These are phyloP conservation scores for Morus bassanus DNA, from an alignment of 2,797 vertebrate species.

Conservation along the genomic window DNA sequence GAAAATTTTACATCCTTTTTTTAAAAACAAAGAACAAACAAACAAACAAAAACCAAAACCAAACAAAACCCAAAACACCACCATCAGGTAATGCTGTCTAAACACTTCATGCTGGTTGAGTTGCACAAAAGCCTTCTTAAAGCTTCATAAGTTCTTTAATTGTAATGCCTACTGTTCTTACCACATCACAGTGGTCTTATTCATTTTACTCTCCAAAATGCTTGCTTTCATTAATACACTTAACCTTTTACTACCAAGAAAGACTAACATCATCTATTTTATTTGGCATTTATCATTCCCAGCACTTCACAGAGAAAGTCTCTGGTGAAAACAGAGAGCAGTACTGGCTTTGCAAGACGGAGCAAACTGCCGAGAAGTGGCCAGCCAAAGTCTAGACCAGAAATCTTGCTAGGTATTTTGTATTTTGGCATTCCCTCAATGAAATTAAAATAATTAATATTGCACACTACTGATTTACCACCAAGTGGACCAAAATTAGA, in stretches of 20 bases:
- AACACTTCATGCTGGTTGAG: not conserved
- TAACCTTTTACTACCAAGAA: not conserved
- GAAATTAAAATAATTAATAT: not conserved
- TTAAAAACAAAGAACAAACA: too few species aligned
- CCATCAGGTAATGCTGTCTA: not conserved
- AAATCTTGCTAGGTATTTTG: not conserved
- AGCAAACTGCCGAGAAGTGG: not conserved
- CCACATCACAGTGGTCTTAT: rapidly evolving
- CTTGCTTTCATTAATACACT: not conserved
- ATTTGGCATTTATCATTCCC: not conserved
- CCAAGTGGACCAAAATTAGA: not conserved
- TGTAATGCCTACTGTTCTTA: not conserved
- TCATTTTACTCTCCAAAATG: not conserved
- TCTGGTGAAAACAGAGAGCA: not conserved
- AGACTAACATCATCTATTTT: not conserved
- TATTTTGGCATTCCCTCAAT: not conserved
- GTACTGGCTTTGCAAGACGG: not conserved
- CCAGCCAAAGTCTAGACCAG: not conserved
- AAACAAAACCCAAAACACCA: too few species aligned
- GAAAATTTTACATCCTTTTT: not conserved
- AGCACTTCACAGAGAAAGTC: not conserved
- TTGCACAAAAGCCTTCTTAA: not conserved
- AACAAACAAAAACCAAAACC: too few species aligned
- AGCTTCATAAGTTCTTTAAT: not conserved
- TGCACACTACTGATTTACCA: not conserved